Evolutionary conservation across 2,888 invertebrate species (phyloP).

Genomic region (Hyposoter didymator): DNA sequence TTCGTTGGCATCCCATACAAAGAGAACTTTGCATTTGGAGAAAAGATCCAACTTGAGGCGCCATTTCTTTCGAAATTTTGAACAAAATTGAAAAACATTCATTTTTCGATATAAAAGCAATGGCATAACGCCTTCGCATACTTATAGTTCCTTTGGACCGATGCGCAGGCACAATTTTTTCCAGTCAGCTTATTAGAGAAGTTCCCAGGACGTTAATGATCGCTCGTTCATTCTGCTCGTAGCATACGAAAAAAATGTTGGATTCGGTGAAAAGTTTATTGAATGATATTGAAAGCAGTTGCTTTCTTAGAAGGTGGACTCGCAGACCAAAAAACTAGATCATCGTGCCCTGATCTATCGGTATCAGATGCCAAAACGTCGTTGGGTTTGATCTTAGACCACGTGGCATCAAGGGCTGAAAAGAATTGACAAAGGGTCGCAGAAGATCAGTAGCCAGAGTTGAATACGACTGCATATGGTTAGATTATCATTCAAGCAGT

Average conservation of each 20-base stretch:
- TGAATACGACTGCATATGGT: conserved; percentile 25
- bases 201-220: neutral
- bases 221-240: neutral
- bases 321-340: neutral
- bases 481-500: conserved; percentile 60
- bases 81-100: neutral
- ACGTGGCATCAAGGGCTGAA: conserved; percentile 18
- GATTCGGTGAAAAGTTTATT: neutral
- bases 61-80: neutral
- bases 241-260: neutral
- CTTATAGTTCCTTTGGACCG: conserved; percentile 1
- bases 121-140: neutral
- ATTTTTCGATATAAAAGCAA: neutral
- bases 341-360: neutral
- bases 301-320: neutral
- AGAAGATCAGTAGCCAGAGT: conserved; percentile 37
- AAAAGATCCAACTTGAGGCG: neutral
- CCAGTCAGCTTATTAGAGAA: neutral
- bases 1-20: neutral
- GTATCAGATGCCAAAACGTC: neutral
- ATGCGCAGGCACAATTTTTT: neutral
- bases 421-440: conserved; percentile 36
- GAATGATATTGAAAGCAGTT: neutral
- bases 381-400: neutral
- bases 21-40: neutral